A percentile compares a stretch with the other conserved stretches of the same genome.
Conservation (phyloP, 2,113 vertebrate species). For the Rhinolophus sinicus region DNA sequence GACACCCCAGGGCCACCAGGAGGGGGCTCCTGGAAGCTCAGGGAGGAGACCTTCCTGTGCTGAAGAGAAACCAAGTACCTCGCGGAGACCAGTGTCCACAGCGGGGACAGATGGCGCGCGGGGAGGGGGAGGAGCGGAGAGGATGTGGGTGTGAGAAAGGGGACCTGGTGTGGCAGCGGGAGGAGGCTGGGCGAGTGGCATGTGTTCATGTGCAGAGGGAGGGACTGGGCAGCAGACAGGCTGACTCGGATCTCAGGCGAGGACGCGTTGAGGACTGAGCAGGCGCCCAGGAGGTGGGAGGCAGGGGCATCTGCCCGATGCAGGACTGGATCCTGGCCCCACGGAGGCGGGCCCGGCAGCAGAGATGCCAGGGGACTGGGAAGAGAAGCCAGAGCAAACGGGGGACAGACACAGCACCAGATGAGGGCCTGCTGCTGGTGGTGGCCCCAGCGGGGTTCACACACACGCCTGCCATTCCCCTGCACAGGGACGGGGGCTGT, state of each 20-base stretch:
- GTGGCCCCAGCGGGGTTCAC: rapidly evolving
- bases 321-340: not conserved
- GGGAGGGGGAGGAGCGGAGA: not conserved
- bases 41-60: not conserved
- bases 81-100: not conserved
- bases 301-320: not conserved
- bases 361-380: rapidly evolving
- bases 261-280: rapidly evolving
- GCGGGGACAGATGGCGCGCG: not conserved
- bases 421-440: no score
- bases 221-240: not conserved
- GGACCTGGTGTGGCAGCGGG: not conserved
- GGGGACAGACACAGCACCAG: not conserved
- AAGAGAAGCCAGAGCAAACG: not conserved
- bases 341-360: not conserved
- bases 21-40: not conserved
- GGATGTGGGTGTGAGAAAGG: not conserved
- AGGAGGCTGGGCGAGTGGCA: rapidly evolving
- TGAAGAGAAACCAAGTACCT: not conserved
- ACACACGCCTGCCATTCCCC: not conserved
- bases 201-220: not conserved
- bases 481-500: rapidly evolving
- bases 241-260: not conserved
- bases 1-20: not conserved
- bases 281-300: not conserved